Percentiles rank a stretch among this genome's conserved stretches.
Conservation (phyloP, 1,140 invertebrate species). For the Cydia splendana region DNA sequence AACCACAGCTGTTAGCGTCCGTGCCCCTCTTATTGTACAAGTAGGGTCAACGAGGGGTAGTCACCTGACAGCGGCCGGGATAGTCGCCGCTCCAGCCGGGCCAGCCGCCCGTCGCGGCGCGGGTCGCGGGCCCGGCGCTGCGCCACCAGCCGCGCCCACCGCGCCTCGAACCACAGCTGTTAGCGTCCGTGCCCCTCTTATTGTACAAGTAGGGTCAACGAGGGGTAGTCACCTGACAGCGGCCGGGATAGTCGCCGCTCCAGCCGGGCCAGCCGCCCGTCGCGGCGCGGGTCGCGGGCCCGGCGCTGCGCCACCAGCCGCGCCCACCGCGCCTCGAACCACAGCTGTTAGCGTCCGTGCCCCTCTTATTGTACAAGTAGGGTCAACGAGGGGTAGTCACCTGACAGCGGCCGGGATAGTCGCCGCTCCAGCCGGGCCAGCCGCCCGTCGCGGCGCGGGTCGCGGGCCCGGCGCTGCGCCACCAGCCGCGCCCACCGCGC, state of each 20-base stretch:
- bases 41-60: no score
- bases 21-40: no score
- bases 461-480: no score
- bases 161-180: slow-evolving; percentile 54
- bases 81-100: slow-evolving; percentile 61
- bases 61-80: slow-evolving; percentile 45
- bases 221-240: slow-evolving; percentile 6
- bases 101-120: no score
- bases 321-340: slow-evolving; percentile 68
- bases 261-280: no score
- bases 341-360: not conserved
- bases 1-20: not conserved
- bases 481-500: slow-evolving; percentile 66
- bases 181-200: not conserved
- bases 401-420: slow-evolving; percentile 50
- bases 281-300: no score
- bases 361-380: no score
- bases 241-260: slow-evolving; percentile 62
- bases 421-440: slow-evolving; percentile 62
- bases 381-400: not conserved
- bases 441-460: no score
- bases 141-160: slow-evolving; percentile 65
- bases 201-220: no score
- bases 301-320: slow-evolving; percentile 61
- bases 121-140: no score